phyloP scores from a whole-genome alignment of 2,113 vertebrate genomes.

The Theristicus caerulescens region DNA sequence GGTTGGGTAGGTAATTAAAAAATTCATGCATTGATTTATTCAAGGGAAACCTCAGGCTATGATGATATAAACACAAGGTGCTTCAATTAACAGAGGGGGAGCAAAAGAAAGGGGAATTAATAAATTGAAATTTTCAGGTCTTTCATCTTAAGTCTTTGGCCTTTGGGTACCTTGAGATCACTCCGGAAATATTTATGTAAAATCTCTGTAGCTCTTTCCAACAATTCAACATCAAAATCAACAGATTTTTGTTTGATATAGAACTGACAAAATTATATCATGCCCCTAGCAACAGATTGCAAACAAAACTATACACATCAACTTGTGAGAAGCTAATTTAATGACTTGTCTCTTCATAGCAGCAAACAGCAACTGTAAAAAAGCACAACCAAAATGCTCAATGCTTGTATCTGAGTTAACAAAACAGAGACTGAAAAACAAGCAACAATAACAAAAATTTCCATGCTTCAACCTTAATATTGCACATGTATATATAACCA shows the following conservation, averaged over 20 bases:
- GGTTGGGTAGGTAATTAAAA: background rate
- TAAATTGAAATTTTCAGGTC: slow-evolving; percentile 9
- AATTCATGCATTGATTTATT: background rate
- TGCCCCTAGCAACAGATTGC: background rate
- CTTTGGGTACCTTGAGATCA: slow-evolving; percentile 28
- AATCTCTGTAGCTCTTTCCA: slow-evolving; percentile 25
- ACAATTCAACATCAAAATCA: slow-evolving; percentile 46
- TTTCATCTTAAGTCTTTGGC: slow-evolving; percentile 50
- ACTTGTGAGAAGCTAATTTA: background rate
- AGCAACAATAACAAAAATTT: background rate
- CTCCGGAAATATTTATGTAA: slow-evolving; percentile 40
- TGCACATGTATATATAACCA: background rate
- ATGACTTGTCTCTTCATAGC: background rate
- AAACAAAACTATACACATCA: background rate
- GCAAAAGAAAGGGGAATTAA: background rate
- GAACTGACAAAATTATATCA: slow-evolving; percentile 27
- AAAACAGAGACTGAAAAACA: background rate
- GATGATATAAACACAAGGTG: slow-evolving; percentile 17
- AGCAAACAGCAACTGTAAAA: background rate
- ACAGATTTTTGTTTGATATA: slow-evolving; percentile 4
- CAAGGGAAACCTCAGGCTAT: slow-evolving; percentile 40
- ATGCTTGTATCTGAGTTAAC: background rate
- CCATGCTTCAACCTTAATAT: background rate
- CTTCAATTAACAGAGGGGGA: slow-evolving; percentile 2
- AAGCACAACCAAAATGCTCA: background rate